Base-by-base conservation (phyloP, 2,797 vertebrate genomes). In the Nothura maculosa region DNA sequence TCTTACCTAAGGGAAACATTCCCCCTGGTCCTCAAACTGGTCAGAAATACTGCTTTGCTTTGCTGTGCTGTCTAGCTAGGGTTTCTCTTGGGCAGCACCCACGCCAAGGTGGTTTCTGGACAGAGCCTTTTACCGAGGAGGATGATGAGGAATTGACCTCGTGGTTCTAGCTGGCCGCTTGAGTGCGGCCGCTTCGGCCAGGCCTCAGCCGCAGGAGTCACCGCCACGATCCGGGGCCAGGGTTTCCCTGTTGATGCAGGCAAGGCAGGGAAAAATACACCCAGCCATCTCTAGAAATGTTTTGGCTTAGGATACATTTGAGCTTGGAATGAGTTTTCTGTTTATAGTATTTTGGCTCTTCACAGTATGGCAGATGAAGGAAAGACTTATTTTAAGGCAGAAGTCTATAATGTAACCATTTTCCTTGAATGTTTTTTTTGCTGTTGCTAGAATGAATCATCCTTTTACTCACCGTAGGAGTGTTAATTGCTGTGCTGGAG, bases 1-100 rank as follows among this genome's bases (percentile, higher is more conserved):
- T 82, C 54, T 80, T 9, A 34, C 25, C 16, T 5, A 10, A 15
- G 45, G 20, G 42, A 12, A 34, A 34, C 6, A 7, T 28, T 61
- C 16, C 18, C 64, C 9, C 16, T 3, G 2, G 2, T n/a, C 25
- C n/a, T 20, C 12, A 4, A 10, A 55, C 50, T 6, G 12, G 63
- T 75, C 21, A 15, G 22, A 12, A 30, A 2, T 1, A 34, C 9
- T 9, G 8, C 57, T 30, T 73, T 28, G 11, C 17, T 38, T 69
- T 7, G 47, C 34, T 4, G 3, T 0, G 3, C 12, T n/a, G 9
- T 34, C 38, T n/a, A 3, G n/a, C 36, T 58, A 0, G 2, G 27
- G 9, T 48, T 9, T 7, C 20, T n/a, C 21, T 32, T 4, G 14
- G 64, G 74, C 42, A 74, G 55, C 64, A 14, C 0, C 40, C 14